Evolutionary conservation across 2,888 invertebrate species (phyloP).

Genomic region (Terebella lapidaria): DNA sequence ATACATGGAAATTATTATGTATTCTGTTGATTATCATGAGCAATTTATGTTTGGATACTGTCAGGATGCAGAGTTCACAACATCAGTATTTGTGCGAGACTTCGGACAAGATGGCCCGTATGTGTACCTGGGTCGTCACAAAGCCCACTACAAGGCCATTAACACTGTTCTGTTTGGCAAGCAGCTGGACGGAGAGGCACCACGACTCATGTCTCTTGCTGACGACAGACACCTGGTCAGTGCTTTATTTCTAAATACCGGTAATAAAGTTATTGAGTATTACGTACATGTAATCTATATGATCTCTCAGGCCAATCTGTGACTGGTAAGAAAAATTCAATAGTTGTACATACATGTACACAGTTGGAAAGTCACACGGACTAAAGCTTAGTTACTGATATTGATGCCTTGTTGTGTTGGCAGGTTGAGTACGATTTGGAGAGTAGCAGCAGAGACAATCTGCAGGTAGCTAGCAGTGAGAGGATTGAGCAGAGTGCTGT

Average conservation of each 20-base stretch:
- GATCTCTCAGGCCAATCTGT: no score
- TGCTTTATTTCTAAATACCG: no score
- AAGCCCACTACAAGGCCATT: constrained; percentile 52
- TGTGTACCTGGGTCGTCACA: constrained; percentile 47
- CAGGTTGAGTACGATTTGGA: constrained; percentile 53
- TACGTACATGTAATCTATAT: no score
- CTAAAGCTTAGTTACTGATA: no score
- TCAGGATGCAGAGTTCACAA: constrained; percentile 39
- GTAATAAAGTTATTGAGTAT: no score
- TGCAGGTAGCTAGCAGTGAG: constrained; percentile 55
- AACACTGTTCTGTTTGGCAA: constrained; percentile 49
- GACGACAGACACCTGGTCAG: constrained; percentile 48
- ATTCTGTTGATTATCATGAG: neutral
- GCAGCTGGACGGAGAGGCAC: constrained; percentile 43
- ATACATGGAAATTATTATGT: no score
- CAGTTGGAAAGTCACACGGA: no score
- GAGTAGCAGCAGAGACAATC: constrained; percentile 39
- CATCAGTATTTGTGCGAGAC: constrained; percentile 37
- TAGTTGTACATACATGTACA: no score
- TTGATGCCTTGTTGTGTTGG: no score
- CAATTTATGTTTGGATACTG: neutral
- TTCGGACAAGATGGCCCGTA: constrained; percentile 29
- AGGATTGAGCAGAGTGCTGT: constrained; percentile 64
- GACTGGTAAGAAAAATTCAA: no score
- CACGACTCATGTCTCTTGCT: constrained; percentile 48